A percentile compares a stretch with the other conserved stretches of the same genome.
phyloP scores from a whole-genome alignment of 2,113 vertebrate genomes.

The Tauraco erythrolophus region DNA sequence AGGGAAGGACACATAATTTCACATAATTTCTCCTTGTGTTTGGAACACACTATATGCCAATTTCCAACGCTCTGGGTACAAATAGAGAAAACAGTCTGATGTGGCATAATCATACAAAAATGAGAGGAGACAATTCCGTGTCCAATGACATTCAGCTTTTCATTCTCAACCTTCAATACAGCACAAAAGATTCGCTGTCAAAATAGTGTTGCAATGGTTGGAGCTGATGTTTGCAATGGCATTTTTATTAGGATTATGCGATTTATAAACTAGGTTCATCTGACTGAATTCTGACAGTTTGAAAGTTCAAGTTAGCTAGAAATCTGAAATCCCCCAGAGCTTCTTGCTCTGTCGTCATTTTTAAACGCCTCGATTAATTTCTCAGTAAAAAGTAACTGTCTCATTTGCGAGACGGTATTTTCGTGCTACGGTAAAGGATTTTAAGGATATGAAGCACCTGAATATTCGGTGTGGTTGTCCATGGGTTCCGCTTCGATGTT shows the following conservation, averaged over 20 bases:
- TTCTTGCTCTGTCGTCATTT: background rate
- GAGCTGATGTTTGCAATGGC: background rate
- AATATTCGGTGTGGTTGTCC: background rate
- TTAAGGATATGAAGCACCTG: background rate
- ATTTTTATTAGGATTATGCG: background rate
- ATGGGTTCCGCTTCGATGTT: background rate
- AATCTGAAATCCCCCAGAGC: background rate
- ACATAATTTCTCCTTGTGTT: background rate
- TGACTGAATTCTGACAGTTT: background rate
- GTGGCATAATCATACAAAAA: background rate
- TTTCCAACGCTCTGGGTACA: background rate
- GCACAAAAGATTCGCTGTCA: background rate
- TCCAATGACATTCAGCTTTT: background rate
- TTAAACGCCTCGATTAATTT: background rate
- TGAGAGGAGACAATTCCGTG: background rate
- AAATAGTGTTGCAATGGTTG: background rate
- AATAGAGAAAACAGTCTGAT: background rate
- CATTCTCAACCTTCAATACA: background rate
- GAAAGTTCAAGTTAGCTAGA: background rate
- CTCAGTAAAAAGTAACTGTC: background rate
- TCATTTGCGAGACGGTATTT: background rate
- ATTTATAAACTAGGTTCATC: background rate
- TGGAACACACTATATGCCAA: background rate
- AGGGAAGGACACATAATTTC: background rate
- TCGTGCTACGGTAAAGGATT: background rate